Evolutionary conservation across 2,797 vertebrate species (phyloP).

Genomic region (Podarcis lilfordi): DNA sequence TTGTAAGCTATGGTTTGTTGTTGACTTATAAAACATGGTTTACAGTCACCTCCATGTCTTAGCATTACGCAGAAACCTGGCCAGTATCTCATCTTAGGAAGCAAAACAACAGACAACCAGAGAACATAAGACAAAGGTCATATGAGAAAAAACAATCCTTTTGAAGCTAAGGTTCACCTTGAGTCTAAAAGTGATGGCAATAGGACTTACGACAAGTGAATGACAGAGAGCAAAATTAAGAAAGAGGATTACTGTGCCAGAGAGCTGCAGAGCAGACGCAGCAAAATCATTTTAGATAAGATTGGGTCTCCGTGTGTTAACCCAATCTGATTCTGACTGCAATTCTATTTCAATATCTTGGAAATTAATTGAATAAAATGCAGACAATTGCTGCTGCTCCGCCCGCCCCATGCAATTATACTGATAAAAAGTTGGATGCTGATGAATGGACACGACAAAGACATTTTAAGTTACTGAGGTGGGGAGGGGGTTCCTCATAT

Average conservation of each 20-base stretch:
- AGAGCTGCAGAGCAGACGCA: background rate
- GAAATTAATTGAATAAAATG: constrained; percentile 2
- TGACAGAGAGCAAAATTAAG: constrained; percentile 59
- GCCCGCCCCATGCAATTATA: constrained; percentile 44
- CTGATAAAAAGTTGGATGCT: constrained; percentile 56
- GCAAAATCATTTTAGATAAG: constrained; percentile 32
- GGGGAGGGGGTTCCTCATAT: background rate
- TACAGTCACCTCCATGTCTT: no score
- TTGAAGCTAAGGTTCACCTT: constrained; percentile 53
- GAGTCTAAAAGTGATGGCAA: constrained; percentile 29
- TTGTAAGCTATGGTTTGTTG: no score
- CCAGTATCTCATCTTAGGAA: background rate
- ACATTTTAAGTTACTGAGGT: background rate
- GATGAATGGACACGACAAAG: constrained; percentile 36
- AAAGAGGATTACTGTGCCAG: constrained; percentile 54
- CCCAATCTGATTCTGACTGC: constrained; percentile 16
- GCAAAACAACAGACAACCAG: background rate
- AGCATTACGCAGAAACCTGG: no score
- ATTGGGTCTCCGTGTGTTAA: constrained; percentile 1
- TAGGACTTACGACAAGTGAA: constrained; percentile 49
- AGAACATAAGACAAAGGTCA: background rate
- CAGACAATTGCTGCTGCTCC: background rate
- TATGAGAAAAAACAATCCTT: background rate
- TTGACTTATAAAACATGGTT: no score
- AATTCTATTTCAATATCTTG: constrained; percentile 29